Conservation (phyloP, 2,888 invertebrate genomes). For the Meganola albula region DNA sequence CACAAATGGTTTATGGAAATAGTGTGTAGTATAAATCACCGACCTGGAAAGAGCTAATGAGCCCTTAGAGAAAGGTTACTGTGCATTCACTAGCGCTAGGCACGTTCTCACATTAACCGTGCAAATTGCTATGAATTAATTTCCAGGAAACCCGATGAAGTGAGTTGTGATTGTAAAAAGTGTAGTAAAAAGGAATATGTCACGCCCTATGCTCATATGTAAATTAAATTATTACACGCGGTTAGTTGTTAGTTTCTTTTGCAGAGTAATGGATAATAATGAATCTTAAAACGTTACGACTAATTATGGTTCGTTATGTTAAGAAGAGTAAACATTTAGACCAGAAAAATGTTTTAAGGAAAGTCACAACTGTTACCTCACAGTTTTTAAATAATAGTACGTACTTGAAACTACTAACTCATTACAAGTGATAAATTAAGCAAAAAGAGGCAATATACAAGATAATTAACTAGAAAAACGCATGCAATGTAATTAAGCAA, state of each 20-base stretch:
- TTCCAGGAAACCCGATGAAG: constrained; percentile 46
- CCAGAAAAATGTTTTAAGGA: constrained; percentile 19
- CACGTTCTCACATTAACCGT: constrained; percentile 60
- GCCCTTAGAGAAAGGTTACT: constrained; percentile 53
- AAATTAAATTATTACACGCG: constrained; percentile 36
- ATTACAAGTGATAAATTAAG: constrained; percentile 16
- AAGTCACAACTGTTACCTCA: constrained; percentile 18
- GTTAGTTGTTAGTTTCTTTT: constrained; percentile 27
- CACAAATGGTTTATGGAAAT: constrained; percentile 34
- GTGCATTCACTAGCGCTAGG: constrained; percentile 38
- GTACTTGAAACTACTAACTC: constrained; percentile 13
- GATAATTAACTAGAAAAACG: constrained; percentile 11
- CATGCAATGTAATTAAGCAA: constrained; percentile 4
- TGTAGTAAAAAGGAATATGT: constrained; percentile 40
- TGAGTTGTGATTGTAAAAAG: constrained; percentile 43
- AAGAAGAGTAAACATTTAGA: constrained; percentile 20
- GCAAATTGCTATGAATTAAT: constrained; percentile 60
- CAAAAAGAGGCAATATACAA: constrained; percentile 15
- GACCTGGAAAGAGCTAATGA: constrained; percentile 43
- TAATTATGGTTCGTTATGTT: constrained; percentile 23
- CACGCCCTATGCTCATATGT: constrained; percentile 41
- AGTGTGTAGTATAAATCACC: constrained; percentile 26
- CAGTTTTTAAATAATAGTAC: constrained; percentile 21
- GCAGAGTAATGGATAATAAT: constrained; percentile 30
- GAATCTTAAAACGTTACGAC: constrained; percentile 23